These are phyloP conservation scores for Ylistrum balloti DNA, from an alignment of 1,140 invertebrate species.

Conservation along the genomic window DNA sequence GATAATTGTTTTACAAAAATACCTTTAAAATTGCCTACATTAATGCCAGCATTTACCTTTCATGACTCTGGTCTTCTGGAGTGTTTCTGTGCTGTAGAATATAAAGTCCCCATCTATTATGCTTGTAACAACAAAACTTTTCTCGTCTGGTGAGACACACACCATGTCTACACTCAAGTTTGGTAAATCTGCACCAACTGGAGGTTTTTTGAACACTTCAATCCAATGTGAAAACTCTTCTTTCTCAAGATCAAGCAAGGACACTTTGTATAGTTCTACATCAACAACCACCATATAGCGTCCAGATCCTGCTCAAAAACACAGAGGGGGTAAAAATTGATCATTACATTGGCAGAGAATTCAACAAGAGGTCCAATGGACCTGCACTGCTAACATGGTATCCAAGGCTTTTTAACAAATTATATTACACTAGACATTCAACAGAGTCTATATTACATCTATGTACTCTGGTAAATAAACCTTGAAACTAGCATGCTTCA, in stretches of 20 bases:
- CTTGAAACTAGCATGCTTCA: too few species aligned
- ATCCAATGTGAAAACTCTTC: not conserved
- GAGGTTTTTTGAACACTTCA: not conserved
- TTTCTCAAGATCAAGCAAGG: constrained; percentile 16
- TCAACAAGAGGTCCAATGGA: too few species aligned
- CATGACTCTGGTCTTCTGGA: not conserved
- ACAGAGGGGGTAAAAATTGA: too few species aligned
- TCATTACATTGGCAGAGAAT: too few species aligned
- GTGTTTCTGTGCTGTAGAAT: not conserved
- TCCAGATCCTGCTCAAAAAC: not conserved
- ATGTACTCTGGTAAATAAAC: too few species aligned
- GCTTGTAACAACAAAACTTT: not conserved
- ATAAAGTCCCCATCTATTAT: not conserved
- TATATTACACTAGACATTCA: too few species aligned
- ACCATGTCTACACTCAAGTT: not conserved
- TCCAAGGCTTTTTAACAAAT: too few species aligned
- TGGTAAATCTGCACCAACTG: not conserved
- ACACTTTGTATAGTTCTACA: not conserved
- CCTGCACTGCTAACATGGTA: too few species aligned
- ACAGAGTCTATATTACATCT: too few species aligned
- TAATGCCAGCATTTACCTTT: too few species aligned
- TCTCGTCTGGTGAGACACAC: not conserved
- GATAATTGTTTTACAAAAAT: too few species aligned
- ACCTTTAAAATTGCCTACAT: too few species aligned
- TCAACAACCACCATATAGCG: not conserved